These are phyloP conservation scores for Anarhynchus alexandrinus DNA, from an alignment of 2,113 vertebrate genomes.

Conservation along the genomic window DNA sequence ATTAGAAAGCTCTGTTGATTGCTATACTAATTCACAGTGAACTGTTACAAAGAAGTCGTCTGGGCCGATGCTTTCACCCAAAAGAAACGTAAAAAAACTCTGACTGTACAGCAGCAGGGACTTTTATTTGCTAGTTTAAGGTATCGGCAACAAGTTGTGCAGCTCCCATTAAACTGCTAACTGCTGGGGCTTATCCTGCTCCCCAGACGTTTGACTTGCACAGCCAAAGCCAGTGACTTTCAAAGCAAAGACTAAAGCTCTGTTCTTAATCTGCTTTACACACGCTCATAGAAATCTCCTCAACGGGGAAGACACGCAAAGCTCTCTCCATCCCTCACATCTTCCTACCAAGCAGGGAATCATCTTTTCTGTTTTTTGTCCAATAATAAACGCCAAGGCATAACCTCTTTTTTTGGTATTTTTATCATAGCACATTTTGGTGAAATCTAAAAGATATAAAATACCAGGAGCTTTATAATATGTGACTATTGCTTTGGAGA, in stretches of 20 bases:
- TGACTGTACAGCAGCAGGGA: background rate
- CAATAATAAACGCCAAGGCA: background rate
- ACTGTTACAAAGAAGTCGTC: background rate
- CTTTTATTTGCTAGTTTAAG: background rate
- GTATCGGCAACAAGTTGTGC: background rate
- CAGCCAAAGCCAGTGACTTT: background rate
- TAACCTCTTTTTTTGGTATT: background rate
- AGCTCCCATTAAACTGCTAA: background rate
- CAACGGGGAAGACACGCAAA: background rate
- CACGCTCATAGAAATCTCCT: background rate
- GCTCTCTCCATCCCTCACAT: background rate
- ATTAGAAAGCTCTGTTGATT: background rate
- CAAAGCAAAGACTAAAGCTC: background rate
- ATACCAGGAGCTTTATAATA: background rate
- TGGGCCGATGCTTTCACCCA: background rate
- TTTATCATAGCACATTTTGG: background rate
- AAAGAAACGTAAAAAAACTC: background rate
- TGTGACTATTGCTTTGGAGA: background rate
- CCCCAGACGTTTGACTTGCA: background rate
- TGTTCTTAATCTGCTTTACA: background rate
- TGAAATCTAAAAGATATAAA: background rate
- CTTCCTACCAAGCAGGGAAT: background rate
- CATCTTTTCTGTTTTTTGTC: background rate
- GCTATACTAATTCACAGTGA: background rate
- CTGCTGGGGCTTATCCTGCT: background rate